Evolutionary conservation across 2,113 vertebrate genomes (phyloP), one percentile per base, ranked within the genome.

Genomic region (Mesembrinibis cayennensis): DNA sequence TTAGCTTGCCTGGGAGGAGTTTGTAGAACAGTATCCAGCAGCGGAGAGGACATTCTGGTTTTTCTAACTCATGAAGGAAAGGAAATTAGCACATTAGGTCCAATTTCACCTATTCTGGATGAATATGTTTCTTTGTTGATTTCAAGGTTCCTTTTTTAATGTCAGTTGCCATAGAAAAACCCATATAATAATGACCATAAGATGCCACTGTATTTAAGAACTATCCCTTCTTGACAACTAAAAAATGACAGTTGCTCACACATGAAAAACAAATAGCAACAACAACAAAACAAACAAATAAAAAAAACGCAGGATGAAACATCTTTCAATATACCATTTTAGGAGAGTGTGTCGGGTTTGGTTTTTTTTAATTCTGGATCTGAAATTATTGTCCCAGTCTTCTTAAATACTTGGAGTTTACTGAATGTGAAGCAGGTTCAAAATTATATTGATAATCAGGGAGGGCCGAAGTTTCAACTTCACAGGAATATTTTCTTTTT

Each of bases 251-350:
- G 44, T 26, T 59, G 2, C 3, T 58, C 4, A 42, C 25, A 58
- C 5, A 62, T 52, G 32, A 59, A 82, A 81, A 11, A 1, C 9
- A 23, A 67, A 11, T 2, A 79, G 4, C 5, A 73, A 4, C 5
- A 53, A 23, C 7, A 47, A 13, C 2, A 34, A 49, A 61, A 13
- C 2, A 89, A 82, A 9, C 3, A 47, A 42, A 13, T 3, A 40
- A 70, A 4, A 42, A 5, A 2, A 7, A 3, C 3, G 1, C 7
- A 76, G 27, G 6, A 25, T 67, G 14, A n/a, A 34, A 61, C 0
- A 1, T 42, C 29, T 73, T 44, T 61, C 25, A 87, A 27, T 4
- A 61, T 3, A 47, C 1, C 4, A 56, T 65, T 72, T 23, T 5
- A n/a, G 3, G 53, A 83, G 89, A 72, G 4, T 13, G 1, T 16